phyloP scores from a whole-genome alignment of 1,140 invertebrate genomes.

The Zaprionus capensis region DNA sequence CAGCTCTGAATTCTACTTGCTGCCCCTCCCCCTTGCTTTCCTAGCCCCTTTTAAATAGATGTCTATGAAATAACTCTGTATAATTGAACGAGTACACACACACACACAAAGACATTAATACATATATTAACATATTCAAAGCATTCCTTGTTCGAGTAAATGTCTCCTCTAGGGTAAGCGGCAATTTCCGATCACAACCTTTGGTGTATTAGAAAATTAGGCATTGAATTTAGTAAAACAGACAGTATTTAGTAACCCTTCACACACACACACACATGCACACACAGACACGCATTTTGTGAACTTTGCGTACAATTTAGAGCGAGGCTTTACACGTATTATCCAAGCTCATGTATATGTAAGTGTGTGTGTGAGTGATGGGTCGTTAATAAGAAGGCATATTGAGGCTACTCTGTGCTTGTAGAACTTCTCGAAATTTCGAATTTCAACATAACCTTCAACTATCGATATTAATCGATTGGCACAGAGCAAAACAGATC shows the following conservation, averaged over 20 bases:
- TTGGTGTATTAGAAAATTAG: slow-evolving; percentile 73
- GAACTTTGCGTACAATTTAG: slow-evolving; percentile 19
- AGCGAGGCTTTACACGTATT: slow-evolving; percentile 15
- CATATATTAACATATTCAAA: slow-evolving; percentile 17
- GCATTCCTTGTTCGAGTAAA: slow-evolving; percentile 17
- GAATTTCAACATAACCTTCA: neutral
- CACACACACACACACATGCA: slow-evolving; percentile 14
- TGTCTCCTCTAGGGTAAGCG: slow-evolving; percentile 48
- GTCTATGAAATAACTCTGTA: slow-evolving; percentile 62
- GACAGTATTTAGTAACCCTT: slow-evolving; percentile 64
- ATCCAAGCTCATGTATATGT: slow-evolving; percentile 2
- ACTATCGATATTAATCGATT: slow-evolving; percentile 23
- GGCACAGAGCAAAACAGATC: slow-evolving; percentile 20
- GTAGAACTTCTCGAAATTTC: neutral
- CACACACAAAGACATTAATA: slow-evolving; percentile 1
- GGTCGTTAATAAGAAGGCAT: slow-evolving; percentile 45
- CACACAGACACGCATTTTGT: neutral
- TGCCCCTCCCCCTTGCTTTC: slow-evolving; percentile 1
- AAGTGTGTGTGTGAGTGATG: slow-evolving; percentile 1
- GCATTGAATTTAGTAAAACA: slow-evolving; percentile 63
- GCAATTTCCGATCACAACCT: slow-evolving; percentile 32
- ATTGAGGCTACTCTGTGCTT: slow-evolving; percentile 41
- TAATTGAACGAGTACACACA: slow-evolving; percentile 35
- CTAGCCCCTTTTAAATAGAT: slow-evolving; percentile 54
- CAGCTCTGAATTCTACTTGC: slow-evolving; percentile 65